Conservation (phyloP, 2,113 vertebrate species). For the Oryzias woworae region DNA sequence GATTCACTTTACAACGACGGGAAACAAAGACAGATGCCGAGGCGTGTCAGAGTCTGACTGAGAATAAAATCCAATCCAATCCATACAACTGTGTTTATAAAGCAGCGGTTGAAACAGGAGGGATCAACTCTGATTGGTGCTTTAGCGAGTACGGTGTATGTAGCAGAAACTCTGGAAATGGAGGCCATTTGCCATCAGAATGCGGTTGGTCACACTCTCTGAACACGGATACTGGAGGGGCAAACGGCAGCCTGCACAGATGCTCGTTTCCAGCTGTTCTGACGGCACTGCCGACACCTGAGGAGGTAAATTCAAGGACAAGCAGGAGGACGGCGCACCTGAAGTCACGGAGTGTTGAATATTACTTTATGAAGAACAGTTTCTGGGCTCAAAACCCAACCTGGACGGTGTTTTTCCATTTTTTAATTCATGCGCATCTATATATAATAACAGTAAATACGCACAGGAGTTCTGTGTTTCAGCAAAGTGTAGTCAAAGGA, state of each 20-base stretch:
- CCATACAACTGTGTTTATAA: too few relatives aligned
- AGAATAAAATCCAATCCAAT: too few relatives aligned
- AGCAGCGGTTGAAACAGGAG: too few relatives aligned
- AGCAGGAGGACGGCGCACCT: not conserved
- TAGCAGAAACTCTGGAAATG: not conserved
- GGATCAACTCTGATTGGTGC: too few relatives aligned
- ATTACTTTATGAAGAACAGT: too few relatives aligned
- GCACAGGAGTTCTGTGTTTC: too few relatives aligned
- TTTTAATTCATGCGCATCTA: too few relatives aligned
- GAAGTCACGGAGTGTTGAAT: not conserved
- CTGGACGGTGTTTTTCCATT: too few relatives aligned
- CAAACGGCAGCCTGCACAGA: conserved; percentile 17
- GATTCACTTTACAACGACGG: not conserved
- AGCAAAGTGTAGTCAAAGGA: too few relatives aligned
- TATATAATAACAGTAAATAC: too few relatives aligned
- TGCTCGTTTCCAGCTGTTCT: conserved; percentile 22
- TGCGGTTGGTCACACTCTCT: conserved; percentile 3
- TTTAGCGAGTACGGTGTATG: not conserved
- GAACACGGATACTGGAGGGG: not conserved
- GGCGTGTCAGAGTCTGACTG: too few relatives aligned
- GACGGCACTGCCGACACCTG: not conserved
- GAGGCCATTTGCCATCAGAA: conserved; percentile 1
- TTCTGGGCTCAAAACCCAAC: too few relatives aligned
- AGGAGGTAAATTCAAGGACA: conserved; percentile 2
- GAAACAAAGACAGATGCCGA: conserved; percentile 3